A percentile compares a stretch with the other conserved stretches of the same genome.
Evolutionary conservation across 2,113 vertebrate species (phyloP).

Genomic region (Chloropsis cyanopogon): DNA sequence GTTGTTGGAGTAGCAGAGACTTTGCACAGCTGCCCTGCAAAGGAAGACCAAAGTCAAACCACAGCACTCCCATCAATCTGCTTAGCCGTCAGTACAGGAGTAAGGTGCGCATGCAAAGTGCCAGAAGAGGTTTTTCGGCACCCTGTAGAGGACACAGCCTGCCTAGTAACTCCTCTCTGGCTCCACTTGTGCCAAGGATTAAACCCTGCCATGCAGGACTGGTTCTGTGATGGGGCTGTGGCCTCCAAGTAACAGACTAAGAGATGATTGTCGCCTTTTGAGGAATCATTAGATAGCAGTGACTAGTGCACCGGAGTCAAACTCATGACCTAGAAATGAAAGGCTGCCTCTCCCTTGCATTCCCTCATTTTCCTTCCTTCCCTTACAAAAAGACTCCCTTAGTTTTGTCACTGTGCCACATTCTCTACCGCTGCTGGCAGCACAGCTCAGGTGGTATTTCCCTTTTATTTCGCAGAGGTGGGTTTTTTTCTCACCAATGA

Average conservation of each 20-base stretch:
- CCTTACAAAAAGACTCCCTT: neutral
- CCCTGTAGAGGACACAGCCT: neutral
- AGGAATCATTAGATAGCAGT: neutral
- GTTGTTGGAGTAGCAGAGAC: neutral
- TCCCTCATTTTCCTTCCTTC: slow-evolving; percentile 31
- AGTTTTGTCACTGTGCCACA: neutral
- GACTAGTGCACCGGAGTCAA: neutral
- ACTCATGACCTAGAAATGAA: neutral
- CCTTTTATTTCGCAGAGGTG: neutral
- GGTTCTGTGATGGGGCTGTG: neutral
- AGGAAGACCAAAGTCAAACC: neutral
- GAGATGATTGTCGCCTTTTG: neutral
- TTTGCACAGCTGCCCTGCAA: neutral
- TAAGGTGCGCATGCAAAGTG: rapidly evolving
- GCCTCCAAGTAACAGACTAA: neutral
- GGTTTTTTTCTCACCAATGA: neutral
- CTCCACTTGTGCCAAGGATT: neutral
- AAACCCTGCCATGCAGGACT: neutral
- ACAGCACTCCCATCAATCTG: neutral
- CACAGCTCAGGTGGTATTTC: slow-evolving; percentile 37
- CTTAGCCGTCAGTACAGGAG: neutral
- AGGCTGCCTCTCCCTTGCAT: neutral
- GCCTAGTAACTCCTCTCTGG: neutral
- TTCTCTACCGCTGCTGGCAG: neutral
- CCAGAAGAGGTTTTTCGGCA: neutral